Percentiles rank a stretch among this genome's conserved stretches.
Conservation (phyloP, 2,888 invertebrate genomes). For the Seira sanloemensis region DNA sequence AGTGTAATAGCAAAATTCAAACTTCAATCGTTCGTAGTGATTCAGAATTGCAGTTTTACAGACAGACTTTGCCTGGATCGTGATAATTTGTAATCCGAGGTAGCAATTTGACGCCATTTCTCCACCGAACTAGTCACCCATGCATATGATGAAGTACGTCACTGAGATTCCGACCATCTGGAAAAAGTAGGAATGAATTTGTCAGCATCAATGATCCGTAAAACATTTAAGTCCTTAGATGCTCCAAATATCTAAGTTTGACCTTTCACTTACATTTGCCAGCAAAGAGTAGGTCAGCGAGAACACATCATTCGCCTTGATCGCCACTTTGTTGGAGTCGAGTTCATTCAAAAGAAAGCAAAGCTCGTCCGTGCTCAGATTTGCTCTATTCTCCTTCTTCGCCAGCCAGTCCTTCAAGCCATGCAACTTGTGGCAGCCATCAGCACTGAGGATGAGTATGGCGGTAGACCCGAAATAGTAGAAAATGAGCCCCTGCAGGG, state of each 20-base stretch:
- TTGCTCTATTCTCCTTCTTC: not conserved
- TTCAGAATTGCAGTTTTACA: too few species aligned
- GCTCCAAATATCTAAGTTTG: not conserved
- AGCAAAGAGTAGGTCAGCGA: constrained; percentile 9
- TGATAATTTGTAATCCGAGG: too few species aligned
- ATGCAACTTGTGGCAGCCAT: constrained; percentile 20
- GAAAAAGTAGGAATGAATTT: not conserved
- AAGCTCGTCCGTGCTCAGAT: not conserved
- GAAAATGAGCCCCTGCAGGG: not conserved
- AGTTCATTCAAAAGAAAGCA: constrained; percentile 14
- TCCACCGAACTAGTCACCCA: too few species aligned
- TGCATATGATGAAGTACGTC: constrained; percentile 34
- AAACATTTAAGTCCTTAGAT: too few species aligned
- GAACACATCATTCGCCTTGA: constrained; percentile 7
- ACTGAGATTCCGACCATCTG: constrained; percentile 15
- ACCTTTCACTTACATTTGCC: constrained; percentile 23
- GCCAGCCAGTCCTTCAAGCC: constrained; percentile 23
- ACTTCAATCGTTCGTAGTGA: too few species aligned
- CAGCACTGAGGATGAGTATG: not conserved
- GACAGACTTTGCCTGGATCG: too few species aligned
- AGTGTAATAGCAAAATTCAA: too few species aligned
- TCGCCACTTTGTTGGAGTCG: not conserved
- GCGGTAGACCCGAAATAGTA: not conserved
- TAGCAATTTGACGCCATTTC: too few species aligned
- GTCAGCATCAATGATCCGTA: not conserved